Evolutionary conservation across 2,888 invertebrate species (phyloP), one percentile per base, ranked within the genome.

Genomic region (Oligia strigilis): DNA sequence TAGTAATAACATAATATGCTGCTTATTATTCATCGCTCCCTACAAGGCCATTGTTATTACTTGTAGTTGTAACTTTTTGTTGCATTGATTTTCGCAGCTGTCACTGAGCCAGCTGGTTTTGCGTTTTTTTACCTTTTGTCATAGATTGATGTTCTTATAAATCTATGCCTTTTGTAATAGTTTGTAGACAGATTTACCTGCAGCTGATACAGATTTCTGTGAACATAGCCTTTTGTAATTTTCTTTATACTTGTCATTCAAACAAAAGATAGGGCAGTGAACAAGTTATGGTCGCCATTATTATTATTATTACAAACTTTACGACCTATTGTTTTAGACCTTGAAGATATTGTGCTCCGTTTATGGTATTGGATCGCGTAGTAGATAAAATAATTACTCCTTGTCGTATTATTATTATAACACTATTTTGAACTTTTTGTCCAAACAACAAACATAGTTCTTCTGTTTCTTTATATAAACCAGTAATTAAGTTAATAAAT

Each of bases 61-160:
- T 73, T 71, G 36, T 71, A 64, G 62, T 73, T 71, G 36, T 4
- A 52, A 40, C 13, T 72, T 70, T 75, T 83, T 77, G 43, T 52
- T 76, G 11, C 55, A 64, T 52, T 66, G 55, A 17, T 23, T 73
- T 65, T 84, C 4, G 46, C 83, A 83, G 73, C 71, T 85, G 75
- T 76, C 65, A 17, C 66, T 19, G 9, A 66, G 17, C 43, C 72
- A 78, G 76, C 67, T 19, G 87, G 65, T 83, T 46, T 52, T 49
- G 29, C 14, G 5, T 52, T 74, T 80, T 62, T 76, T 76, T 71
- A 40, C 36, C 49, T 46, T 72, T 72, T 72, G 72, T 74, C 46
- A 55, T 58, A 66, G 6, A n/a, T n/a, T n/a, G n/a, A n/a, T n/a
- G n/a, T n/a, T n/a, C n/a, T n/a, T n/a, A n/a, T n/a, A n/a, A n/a